Evolutionary conservation across 2,797 vertebrate genomes (phyloP).

Genomic region (Fringilla coelebs): DNA sequence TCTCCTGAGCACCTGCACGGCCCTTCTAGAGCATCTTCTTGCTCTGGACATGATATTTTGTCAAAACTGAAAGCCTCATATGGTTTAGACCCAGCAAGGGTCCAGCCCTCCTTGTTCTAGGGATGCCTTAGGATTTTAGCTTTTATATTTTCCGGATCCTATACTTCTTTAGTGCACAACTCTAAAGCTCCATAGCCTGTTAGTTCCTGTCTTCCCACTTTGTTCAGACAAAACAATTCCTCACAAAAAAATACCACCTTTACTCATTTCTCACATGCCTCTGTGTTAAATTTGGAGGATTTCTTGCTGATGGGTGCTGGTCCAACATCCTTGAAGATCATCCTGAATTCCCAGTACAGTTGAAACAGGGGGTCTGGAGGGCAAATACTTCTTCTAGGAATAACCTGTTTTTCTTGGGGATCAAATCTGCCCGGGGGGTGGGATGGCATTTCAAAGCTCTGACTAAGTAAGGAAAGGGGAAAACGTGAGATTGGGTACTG

Average conservation of each 20-base stretch:
- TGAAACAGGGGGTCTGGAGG: background rate
- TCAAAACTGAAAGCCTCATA: background rate
- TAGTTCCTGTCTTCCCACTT: background rate
- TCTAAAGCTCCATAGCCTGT: background rate
- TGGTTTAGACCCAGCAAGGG: background rate
- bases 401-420: background rate
- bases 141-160: background rate
- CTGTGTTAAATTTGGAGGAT: background rate
- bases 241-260: background rate
- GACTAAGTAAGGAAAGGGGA: background rate
- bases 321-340: background rate
- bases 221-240: background rate
- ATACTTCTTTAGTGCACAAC: background rate
- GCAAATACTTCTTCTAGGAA: background rate
- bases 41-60: too few relatives aligned
- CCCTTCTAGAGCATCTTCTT: background rate
- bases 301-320: background rate
- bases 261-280: background rate
- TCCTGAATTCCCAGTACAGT: background rate
- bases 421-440: background rate
- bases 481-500: fast-evolving
- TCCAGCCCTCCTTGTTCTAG: background rate
- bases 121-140: background rate
- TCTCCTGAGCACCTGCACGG: background rate
- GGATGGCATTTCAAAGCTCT: background rate